phyloP scores from a whole-genome alignment of 2,888 invertebrate genomes.

The Hydriomena furcata region DNA sequence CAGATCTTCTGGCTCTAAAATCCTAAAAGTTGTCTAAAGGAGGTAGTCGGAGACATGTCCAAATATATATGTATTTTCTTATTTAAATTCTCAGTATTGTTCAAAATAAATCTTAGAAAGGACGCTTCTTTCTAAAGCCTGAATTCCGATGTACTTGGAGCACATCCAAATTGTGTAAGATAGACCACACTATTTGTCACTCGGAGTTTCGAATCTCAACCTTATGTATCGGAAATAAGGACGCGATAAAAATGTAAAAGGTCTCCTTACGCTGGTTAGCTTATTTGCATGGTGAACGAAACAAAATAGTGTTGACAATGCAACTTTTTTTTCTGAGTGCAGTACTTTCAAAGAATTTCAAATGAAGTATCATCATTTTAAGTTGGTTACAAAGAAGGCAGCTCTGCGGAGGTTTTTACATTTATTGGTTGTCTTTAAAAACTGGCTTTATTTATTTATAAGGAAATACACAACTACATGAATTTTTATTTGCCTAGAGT shows the following conservation, averaged over 20 bases:
- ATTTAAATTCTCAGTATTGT: not conserved
- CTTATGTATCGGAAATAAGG: constrained; percentile 16
- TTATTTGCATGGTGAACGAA: constrained; percentile 18
- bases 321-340: constrained; percentile 27
- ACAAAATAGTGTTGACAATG: constrained; percentile 31
- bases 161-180: constrained; percentile 30
- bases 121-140: constrained; percentile 34
- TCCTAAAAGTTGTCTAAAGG: too few species aligned
- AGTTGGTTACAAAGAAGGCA: not conserved
- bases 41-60: too few species aligned
- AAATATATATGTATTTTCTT: too few species aligned
- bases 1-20: too few species aligned
- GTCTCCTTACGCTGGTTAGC: constrained; percentile 15
- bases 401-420: too few species aligned
- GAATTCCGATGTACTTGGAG: constrained; percentile 42
- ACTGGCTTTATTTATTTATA: too few species aligned
- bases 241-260: not conserved
- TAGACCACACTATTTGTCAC: constrained; percentile 13
- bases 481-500: too few species aligned
- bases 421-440: too few species aligned
- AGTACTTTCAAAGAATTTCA: constrained; percentile 24
- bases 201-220: constrained; percentile 7
- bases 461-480: too few species aligned
- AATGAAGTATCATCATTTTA: constrained; percentile 16
- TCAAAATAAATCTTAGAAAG: constrained; percentile 33